Conservation (phyloP, 2,797 vertebrate genomes). For the Heterohyrax brucei region DNA sequence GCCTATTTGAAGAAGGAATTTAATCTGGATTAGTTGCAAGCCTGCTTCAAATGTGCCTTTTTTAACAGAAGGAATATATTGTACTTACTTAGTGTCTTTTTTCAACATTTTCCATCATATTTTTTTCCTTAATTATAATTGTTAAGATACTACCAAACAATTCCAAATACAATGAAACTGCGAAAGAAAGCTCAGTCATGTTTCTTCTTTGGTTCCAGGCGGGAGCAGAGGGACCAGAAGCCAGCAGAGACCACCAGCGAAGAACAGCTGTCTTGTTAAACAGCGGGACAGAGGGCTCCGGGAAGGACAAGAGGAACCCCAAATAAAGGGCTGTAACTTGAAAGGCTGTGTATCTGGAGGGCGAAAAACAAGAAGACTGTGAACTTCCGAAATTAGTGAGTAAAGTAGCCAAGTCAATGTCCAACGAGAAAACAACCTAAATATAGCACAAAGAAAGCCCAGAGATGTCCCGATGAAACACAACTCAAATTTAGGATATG, state of each 20-base stretch:
- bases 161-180: not conserved
- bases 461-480: constrained; percentile 24
- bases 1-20: constrained; percentile 8
- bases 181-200: not conserved
- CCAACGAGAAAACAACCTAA: constrained; percentile 6
- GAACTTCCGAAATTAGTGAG: constrained; percentile 48
- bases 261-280: constrained; percentile 78
- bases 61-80: constrained; percentile 28
- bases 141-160: not conserved
- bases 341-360: constrained; percentile 60
- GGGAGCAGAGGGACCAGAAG: constrained; percentile 38
- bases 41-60: constrained; percentile 34
- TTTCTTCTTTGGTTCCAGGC: constrained; percentile 41
- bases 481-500: not conserved
- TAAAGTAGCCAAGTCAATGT: not conserved
- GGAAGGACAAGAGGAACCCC: constrained; percentile 50
- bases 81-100: not conserved
- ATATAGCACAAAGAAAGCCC: not conserved
- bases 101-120: not conserved
- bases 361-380: constrained; percentile 27
- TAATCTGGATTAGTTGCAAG: not conserved
- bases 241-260: constrained; percentile 78
- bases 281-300: constrained; percentile 70
- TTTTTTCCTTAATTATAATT: not conserved
- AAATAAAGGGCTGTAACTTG: constrained; percentile 25